Evolutionary conservation across 23 tunicate genomes (phyloP), one percentile per base, ranked within the genome.

Genomic region (Trididemnum miniatum): DNA sequence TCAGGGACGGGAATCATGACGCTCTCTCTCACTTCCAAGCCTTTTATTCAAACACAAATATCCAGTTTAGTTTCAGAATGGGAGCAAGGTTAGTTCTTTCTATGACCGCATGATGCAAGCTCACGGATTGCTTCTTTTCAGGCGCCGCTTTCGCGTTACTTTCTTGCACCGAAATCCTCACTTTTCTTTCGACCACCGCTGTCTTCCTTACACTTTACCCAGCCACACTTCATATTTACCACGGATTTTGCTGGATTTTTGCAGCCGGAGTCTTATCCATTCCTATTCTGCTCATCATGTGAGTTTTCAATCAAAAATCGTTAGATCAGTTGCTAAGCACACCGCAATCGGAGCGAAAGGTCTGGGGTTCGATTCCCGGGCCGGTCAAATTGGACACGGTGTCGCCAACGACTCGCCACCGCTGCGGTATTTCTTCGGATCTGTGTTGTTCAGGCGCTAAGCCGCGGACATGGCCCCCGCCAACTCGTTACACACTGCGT

Each of bases 91-190:
- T 35, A 9, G 85, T 39, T 12, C 5, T 44, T 15, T 9, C 54
- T 18, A 9, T 49, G 15, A 49, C 18, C 57, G 18, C 57, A 49
- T 9, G 18, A 12, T 18, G 15, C 57, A 49, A 49, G 15, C 57
- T 49, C 12, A 49, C 57, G 12, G 57, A 12, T 18, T 49, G 12
- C 57, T 25, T 62, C 26, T 62, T n/a, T 20, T 25, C 86, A 92
- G 97, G 97, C 15, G 82, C 97, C 22, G 91, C 91, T 15, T 92
- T 92, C 71, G 92, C 97, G n/a, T 29, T 92, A 35, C 71, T 87
- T 1, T 92, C 97, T 1, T 65, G 64, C 79, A 69, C 89, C 34
- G 97, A 92, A 52, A 72, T 78, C 28, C 72, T 92, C 22, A 87
- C 89, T 26, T 87, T 83, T 34, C 82, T 92, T 36, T 27, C 60